These are phyloP conservation scores for Protosalanx chinensis DNA, from an alignment of 2,797 vertebrate genomes.

Conservation along the genomic window DNA sequence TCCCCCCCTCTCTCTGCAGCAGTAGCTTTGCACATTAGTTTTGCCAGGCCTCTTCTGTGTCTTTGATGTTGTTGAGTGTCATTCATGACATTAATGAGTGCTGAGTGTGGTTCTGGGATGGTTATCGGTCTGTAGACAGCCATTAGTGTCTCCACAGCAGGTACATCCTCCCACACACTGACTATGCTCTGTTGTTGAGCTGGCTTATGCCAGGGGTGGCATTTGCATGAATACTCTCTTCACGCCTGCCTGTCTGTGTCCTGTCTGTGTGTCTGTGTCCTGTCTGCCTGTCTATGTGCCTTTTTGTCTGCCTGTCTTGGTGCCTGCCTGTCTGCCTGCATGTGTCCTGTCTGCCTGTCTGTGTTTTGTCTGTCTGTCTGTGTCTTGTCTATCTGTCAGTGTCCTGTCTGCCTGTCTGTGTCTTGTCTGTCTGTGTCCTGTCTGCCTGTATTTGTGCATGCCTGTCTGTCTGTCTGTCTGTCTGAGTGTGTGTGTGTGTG, in stretches of 20 bases:
- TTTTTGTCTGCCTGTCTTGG: background rate
- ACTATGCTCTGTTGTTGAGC: background rate
- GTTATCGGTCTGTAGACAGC: conserved; percentile 43
- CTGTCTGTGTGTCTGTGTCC: background rate
- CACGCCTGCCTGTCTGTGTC: background rate
- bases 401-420: too few species aligned
- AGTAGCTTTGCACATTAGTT: conserved; percentile 27
- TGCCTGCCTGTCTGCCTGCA: background rate
- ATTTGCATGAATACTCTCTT: background rate
- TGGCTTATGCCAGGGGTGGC: background rate
- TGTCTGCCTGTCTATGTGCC: background rate
- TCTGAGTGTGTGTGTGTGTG: too few species aligned
- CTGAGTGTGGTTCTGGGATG: conserved; percentile 24
- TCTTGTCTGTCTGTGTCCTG: too few species aligned
- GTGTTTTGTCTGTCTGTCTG: too few species aligned
- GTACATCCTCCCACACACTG: conserved; percentile 14
- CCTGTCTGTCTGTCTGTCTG: too few species aligned
- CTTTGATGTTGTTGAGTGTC: conserved; percentile 25
- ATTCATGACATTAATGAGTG: conserved; percentile 43
- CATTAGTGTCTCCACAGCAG: conserved; percentile 20
- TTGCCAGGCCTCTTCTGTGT: conserved; percentile 27
- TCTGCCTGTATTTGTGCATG: too few species aligned
- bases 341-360: background rate
- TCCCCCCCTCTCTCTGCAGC: background rate
- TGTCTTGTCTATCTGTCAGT: too few species aligned